Evolutionary conservation across 35 echinoderm and acorn worm species (phyloP), one percentile per base, ranked within the genome.

Genomic region (Stichopus chloronotus): DNA sequence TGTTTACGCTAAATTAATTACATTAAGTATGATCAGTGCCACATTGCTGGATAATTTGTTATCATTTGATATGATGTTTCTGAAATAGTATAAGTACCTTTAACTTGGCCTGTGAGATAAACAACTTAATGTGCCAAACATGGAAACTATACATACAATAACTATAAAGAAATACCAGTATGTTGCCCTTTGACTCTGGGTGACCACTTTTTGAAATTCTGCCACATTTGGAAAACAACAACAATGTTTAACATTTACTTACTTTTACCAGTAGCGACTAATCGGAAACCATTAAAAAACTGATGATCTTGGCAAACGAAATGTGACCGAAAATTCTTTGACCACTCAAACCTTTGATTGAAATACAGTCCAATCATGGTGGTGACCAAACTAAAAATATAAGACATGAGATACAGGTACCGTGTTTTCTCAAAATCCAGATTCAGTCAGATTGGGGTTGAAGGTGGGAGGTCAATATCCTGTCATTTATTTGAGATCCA

Each of bases 401-500:
- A 65, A 5, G 0, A 8, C 19, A 19, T 65, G 61, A 65, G 11
- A 65, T 19, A 65, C 61, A 4, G 4, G 6, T 4, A 19, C 0
- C 0, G 3, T 65, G 10, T 65, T 65, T 65, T 65, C 19, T 65
- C 9, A 65, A 65, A 65, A 19, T 65, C 61, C 19, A 65, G 19
- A 65, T 4, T 4, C 19, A 14, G 61, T 19, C 7, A 0, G 61
- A 65, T 1, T 0, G 61, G 19, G 11, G 61, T 14, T 19, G 61
- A 19, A 65, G 11, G 9, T 65, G 61, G 11, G 61, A 65, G 61
- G 61, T 65, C 61, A 65, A 65, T 43, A 65, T 11, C 61, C 61
- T 5, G 61, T 65, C 61, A 65, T 65, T 65, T 79, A 19, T 5
- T 79, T 79, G 77, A 79, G 77, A 79, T 79, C 77, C 77, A 79